These are phyloP conservation scores for Nowickia ferox DNA, from an alignment of 2,888 invertebrate species.

Conservation along the genomic window DNA sequence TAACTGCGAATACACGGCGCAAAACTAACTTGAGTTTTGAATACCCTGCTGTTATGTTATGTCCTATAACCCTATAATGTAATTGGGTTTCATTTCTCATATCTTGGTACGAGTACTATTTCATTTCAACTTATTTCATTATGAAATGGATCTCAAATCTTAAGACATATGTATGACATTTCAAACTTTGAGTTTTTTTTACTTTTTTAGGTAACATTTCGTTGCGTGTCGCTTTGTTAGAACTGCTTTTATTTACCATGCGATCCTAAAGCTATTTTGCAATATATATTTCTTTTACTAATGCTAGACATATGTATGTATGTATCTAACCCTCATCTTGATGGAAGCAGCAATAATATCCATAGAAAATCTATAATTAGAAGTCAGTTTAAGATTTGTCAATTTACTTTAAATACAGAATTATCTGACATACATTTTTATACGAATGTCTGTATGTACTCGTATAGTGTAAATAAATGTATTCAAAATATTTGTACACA, in stretches of 20 bases:
- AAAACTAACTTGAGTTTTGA: too few species aligned
- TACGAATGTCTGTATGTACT: too few species aligned
- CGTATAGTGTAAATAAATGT: not conserved
- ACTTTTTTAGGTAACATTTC: not conserved
- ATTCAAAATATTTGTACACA: conserved; percentile 8
- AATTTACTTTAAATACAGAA: not conserved
- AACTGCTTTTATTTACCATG: not conserved
- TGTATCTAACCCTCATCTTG: not conserved
- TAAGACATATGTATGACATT: too few species aligned
- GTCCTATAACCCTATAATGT: too few species aligned
- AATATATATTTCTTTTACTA: not conserved
- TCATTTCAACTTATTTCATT: too few species aligned
- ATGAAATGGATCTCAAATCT: too few species aligned
- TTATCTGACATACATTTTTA: not conserved
- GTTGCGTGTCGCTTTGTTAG: not conserved
- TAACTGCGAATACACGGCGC: too few species aligned
- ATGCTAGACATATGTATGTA: too few species aligned
- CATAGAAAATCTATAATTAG: not conserved
- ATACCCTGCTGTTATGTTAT: too few species aligned
- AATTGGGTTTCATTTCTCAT: too few species aligned
- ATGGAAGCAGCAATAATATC: not conserved
- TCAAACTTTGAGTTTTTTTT: too few species aligned
- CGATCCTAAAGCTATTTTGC: not conserved
- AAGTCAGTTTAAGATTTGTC: not conserved
- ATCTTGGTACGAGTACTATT: too few species aligned